Evolutionary conservation across 2,113 vertebrate species (phyloP), one percentile per base, ranked within the genome.

Genomic region (Thymallus thymallus): DNA sequence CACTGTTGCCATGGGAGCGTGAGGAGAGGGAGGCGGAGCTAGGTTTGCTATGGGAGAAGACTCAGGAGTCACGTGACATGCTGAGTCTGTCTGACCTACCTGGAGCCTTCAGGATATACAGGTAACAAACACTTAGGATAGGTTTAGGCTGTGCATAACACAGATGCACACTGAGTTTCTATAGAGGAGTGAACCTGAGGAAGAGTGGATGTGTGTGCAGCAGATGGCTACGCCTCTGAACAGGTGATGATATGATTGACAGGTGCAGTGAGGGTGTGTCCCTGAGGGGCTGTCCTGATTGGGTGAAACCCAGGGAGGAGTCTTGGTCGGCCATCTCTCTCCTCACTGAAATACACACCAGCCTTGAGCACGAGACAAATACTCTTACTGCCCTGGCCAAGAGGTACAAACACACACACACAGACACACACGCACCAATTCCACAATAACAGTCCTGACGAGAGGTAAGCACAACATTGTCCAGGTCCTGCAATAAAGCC

Each of bases 41-140:
- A 60, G 85, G 81, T 30, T 79, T 69, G 56, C 86, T 80, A 51
- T 51, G 48, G 66, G 88, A 92, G 46, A 73, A 86, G 41, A 91
- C 89, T 55, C 76, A 92, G 75, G 80, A 82, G 67, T 81, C 76
- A 63, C 80, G 66, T 73, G 89, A 93, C 72, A 35, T 88, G 81
- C 60, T 92, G 6, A 13, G 56, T 71, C 70, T 94, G 75, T 89
- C 88, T 60, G 76, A 85, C 41, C 71, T 94, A 55, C 92, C 93
- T 0, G 92, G 93, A 68, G 92, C 90, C 6, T 90, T 93, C 65
- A 87, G 68, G 67, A 84, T 84, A 23, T 94, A 92, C 89, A 92
- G 89, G 93, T 91, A 80, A 70, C 68, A 70, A 48, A 41, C 0
- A 41, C 35, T 12, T 10, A 51, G 32, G 26, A 71, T 51, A 18